Evolutionary conservation across 2,113 vertebrate genomes (phyloP).

Genomic region (Nibea albiflora): DNA sequence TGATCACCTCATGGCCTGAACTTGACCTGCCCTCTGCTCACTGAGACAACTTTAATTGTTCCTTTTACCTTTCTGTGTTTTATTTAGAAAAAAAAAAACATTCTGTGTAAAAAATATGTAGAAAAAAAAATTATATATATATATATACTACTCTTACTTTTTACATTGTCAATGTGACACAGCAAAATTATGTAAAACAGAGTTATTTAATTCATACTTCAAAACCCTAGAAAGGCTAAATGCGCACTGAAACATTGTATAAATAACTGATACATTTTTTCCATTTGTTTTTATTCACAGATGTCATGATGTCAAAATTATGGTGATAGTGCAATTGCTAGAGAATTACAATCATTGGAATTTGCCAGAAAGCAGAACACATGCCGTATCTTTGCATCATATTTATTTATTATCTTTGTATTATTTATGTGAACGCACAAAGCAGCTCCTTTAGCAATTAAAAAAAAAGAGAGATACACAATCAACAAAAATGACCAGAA

Average conservation of each 20-base stretch:
- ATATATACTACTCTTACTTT: background rate
- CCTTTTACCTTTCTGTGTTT: background rate
- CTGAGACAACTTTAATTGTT: background rate
- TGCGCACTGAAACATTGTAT: background rate
- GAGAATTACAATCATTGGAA: background rate
- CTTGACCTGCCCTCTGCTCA: slow-evolving; percentile 77
- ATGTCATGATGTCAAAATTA: background rate
- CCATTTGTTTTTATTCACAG: background rate
- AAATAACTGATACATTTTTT: background rate
- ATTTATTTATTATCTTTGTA: background rate
- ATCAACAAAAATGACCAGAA: background rate
- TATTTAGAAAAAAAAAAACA: background rate
- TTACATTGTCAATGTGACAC: background rate
- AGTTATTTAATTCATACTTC: background rate
- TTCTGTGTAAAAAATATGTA: background rate
- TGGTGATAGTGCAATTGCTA: background rate
- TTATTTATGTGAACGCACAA: background rate
- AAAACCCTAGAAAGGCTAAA: background rate
- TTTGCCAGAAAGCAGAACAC: background rate
- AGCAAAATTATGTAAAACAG: background rate
- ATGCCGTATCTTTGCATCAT: background rate
- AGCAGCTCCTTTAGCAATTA: background rate
- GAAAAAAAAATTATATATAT: too few relatives aligned
- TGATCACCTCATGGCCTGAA: slow-evolving; percentile 78
- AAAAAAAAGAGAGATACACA: background rate